Percentiles rank a stretch among this genome's conserved stretches.
These are phyloP conservation scores for Pyralis farinalis DNA, from an alignment of 2,888 invertebrate genomes.

Conservation along the genomic window DNA sequence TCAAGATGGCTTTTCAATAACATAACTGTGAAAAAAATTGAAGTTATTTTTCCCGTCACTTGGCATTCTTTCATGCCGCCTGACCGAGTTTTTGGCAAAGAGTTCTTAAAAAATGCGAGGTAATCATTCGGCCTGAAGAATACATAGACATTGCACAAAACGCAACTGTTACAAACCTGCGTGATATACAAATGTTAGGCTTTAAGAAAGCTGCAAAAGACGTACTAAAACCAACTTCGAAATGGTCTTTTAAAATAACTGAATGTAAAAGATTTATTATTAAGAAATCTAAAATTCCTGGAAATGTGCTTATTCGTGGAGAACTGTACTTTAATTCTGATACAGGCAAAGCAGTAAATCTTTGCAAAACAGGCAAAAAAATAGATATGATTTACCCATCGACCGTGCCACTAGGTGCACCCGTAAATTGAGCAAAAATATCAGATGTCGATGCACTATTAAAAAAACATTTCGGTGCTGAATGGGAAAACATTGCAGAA, in stretches of 20 bases:
- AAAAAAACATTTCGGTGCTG: too few species aligned
- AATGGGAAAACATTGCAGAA: too few species aligned
- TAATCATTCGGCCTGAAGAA: too few species aligned
- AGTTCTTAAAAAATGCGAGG: too few species aligned
- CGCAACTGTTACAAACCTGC: too few species aligned
- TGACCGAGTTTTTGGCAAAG: neutral
- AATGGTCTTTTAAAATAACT: constrained; percentile 18
- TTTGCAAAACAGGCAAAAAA: too few species aligned
- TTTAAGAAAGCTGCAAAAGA: constrained; percentile 3
- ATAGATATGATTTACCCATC: too few species aligned
- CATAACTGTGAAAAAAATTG: neutral
- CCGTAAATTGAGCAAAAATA: too few species aligned
- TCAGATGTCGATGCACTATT: too few species aligned
- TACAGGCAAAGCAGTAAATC: neutral
- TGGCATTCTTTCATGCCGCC: neutral
- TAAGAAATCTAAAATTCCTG: constrained; percentile 14
- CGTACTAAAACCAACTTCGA: constrained; percentile 12
- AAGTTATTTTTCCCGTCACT: neutral
- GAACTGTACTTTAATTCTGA: constrained; percentile 19
- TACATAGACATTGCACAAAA: too few species aligned
- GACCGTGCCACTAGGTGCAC: too few species aligned
- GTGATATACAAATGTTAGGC: too few species aligned
- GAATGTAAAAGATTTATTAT: constrained; percentile 21
- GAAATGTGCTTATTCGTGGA: constrained; percentile 17
- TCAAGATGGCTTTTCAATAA: neutral